Conservation (phyloP, 1,140 invertebrate genomes). For the Nephila pilipes region DNA sequence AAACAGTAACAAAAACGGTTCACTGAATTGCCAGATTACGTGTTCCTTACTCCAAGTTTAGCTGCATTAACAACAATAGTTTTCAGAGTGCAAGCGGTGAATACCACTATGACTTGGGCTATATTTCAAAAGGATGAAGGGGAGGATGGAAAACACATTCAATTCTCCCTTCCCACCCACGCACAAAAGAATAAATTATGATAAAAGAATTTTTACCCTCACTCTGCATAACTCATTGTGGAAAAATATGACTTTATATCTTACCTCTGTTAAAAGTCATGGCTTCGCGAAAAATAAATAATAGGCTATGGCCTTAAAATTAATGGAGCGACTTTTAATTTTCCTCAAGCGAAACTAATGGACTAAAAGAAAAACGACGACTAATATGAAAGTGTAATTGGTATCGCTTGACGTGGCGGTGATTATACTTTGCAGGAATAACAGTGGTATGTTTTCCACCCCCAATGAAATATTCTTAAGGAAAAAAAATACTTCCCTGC, state of each 20-base stretch:
- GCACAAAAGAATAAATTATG: conserved; percentile 65
- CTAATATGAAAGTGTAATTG: conserved; percentile 70
- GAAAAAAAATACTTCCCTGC: not conserved
- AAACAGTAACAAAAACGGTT: conserved; percentile 32
- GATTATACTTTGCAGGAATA: conserved; percentile 38
- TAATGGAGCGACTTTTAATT: conserved; percentile 68
- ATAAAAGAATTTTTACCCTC: conserved; percentile 35
- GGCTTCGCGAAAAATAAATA: conserved; percentile 56
- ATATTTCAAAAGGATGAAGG: conserved; percentile 39
- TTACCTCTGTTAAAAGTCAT: conserved; percentile 25
- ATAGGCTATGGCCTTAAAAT: conserved; percentile 50
- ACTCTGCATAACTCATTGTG: conserved; percentile 42
- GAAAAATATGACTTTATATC: conserved; percentile 59
- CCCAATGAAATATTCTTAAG: not conserved
- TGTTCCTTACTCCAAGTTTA: conserved; percentile 16
- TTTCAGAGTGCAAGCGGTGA: not conserved
- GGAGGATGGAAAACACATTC: not conserved
- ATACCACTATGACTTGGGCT: conserved; percentile 36
- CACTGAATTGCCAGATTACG: conserved; percentile 40
- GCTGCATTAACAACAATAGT: conserved; percentile 32
- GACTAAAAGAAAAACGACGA: conserved; percentile 53
- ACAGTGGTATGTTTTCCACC: not conserved
- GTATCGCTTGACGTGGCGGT: conserved; percentile 52
- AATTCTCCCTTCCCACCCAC: conserved; percentile 15
- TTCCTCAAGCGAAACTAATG: conserved; percentile 56